A percentile compares a stretch with the other conserved stretches of the same genome.
These are phyloP conservation scores for Rhinella marina DNA, from an alignment of 2,797 vertebrate genomes.

Conservation along the genomic window DNA sequence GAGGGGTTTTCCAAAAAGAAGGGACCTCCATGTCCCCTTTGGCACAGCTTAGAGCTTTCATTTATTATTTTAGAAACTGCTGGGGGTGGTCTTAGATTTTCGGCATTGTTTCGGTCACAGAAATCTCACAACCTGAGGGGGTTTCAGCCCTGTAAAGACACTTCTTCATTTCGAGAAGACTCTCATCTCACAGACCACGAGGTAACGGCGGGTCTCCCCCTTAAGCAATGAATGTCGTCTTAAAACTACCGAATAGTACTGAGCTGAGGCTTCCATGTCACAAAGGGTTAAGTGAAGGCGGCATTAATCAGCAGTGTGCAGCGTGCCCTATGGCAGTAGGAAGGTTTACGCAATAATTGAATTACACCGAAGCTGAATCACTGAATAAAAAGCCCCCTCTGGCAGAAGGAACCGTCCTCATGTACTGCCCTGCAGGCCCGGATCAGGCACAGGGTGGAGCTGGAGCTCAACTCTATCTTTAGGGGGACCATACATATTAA, in stretches of 20 bases:
- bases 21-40: too few species aligned
- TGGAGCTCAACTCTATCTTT: not conserved
- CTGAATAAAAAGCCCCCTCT: constrained; percentile 24
- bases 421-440: not conserved
- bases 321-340: constrained; percentile 32
- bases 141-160: too few species aligned
- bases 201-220: not conserved
- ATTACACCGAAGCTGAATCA: constrained; percentile 30
- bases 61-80: too few species aligned
- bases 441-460: not conserved
- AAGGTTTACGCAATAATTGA: constrained; percentile 35
- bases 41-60: too few species aligned
- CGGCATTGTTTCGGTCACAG: too few species aligned
- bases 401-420: not conserved
- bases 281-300: constrained; percentile 26
- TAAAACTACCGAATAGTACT: not conserved
- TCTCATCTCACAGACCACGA: too few species aligned
- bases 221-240: not conserved
- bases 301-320: constrained; percentile 31
- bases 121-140: too few species aligned
- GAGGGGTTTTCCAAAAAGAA: too few species aligned
- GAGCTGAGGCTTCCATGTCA: not conserved
- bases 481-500: not conserved
- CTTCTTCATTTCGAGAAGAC: too few species aligned
- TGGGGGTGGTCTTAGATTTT: too few species aligned